phyloP scores from a whole-genome alignment of 2,113 vertebrate species.

The Sturnus vulgaris region DNA sequence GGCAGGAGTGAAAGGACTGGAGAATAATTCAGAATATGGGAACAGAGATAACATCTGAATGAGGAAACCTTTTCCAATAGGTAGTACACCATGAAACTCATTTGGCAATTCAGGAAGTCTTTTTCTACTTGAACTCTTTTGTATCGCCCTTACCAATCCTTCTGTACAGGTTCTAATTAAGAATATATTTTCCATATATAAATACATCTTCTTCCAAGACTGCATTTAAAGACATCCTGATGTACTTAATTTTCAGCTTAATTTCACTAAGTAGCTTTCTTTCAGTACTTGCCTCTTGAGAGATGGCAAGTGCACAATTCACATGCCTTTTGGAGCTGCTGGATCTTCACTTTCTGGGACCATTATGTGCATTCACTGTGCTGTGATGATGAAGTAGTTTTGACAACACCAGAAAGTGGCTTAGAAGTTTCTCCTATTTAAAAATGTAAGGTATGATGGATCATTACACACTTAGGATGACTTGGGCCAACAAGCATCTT shows the following conservation, averaged over 20 bases:
- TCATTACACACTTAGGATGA: neutral
- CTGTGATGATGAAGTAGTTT: conserved; percentile 56
- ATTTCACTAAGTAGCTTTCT: conserved; percentile 42
- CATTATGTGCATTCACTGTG: neutral
- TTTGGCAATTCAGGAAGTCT: neutral
- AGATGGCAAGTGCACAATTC: conserved; percentile 71
- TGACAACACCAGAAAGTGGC: conserved; percentile 77
- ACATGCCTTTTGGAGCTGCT: conserved; percentile 39
- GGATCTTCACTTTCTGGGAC: conserved; percentile 19
- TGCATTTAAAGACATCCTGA: neutral
- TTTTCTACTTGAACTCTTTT: neutral
- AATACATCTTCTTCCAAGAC: neutral
- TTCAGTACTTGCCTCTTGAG: conserved; percentile 77
- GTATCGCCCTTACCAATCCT: neutral
- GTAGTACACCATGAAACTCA: neutral
- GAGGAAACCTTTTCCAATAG: neutral
- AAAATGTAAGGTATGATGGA: neutral
- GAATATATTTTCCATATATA: neutral
- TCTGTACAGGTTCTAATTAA: neutral
- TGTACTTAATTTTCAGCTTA: neutral
- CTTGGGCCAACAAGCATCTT: neutral
- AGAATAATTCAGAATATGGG: neutral
- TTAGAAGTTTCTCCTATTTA: neutral
- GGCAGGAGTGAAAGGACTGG: fast-evolving
- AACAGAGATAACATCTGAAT: neutral